Base-by-base conservation (phyloP, 2,888 invertebrate species). In the Nycteola revayana region DNA sequence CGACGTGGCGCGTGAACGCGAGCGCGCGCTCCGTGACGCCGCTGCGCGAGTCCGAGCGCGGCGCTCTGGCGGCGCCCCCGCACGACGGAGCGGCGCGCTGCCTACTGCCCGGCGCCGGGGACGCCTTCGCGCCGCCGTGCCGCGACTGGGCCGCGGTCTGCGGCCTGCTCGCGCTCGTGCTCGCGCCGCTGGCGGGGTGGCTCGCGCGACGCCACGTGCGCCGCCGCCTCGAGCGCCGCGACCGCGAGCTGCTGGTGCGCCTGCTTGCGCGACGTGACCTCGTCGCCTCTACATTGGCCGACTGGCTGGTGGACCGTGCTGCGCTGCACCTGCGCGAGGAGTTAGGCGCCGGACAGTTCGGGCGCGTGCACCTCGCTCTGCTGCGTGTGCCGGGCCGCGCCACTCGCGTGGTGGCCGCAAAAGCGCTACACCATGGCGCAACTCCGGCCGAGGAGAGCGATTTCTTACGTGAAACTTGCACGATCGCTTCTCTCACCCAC, bases 401-500 rank as follows among this genome's bases (percentile, higher is more conserved):
- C 1, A 42, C 57, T 2, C 75, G 95, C 21, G 92, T 93, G 0
- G 94, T 95, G 1, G 96, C 96, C 4, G 95, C 96, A 0, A 97
- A 97, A 78, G 94, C 95, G 0, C 83, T 96, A 1, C 95, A 95
- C 74, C 91, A 92, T 0, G 91, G 92, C 7, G 95, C 96, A 53
- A 91, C 92, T 0, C 91, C 93, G 1, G 94, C 95, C 44, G 95
- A 96, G 65, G 96, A 96, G 72, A 80, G 95, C 10, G 78, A 75
- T 41, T 65, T 81, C 62, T 84, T 97, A 27, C 93, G 94, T 32
- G 97, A 98, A 75, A 97, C 96, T 0, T 95, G 95, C 69, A 93
- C 94, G 10, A 95, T 97, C 93, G 96, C 96, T 58, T 52, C 94
- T 25, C 95, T 97, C 59, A 92, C 94, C 30, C 96, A 98, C 71